phyloP scores from a whole-genome alignment of 2,888 invertebrate species.

The Zonitis immaculata region DNA sequence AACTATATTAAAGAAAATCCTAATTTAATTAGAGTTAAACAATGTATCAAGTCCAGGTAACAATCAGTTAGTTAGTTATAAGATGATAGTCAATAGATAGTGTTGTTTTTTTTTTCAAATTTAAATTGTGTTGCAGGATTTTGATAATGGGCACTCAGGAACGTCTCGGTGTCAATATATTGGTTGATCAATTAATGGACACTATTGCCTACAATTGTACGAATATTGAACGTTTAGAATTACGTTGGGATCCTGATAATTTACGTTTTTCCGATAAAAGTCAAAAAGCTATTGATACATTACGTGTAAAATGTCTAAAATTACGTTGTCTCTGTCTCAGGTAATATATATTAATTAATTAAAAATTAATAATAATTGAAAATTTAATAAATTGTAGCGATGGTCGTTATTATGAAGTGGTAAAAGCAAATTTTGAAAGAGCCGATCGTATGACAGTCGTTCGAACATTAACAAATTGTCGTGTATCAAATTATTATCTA shows the following conservation, averaged over 20 bases:
- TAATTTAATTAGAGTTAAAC: too few species aligned
- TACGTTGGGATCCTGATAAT: conserved; percentile 99
- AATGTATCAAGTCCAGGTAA: too few species aligned
- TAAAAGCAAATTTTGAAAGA: conserved; percentile 98
- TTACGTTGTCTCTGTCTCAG: conserved; percentile 89
- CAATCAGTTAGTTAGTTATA: too few species aligned
- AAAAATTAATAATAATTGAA: not conserved
- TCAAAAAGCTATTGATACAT: conserved; percentile 97
- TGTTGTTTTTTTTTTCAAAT: too few species aligned
- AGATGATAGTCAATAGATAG: too few species aligned
- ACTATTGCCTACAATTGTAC: conserved; percentile 91
- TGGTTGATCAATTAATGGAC: conserved; percentile 97
- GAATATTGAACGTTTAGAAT: conserved; percentile 83
- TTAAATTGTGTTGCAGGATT: conserved; percentile 82
- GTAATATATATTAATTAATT: conserved; percentile 46
- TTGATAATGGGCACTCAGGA: conserved; percentile 97
- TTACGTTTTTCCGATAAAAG: conserved; percentile 98
- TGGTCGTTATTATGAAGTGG: conserved; percentile 98
- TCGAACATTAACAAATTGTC: conserved; percentile 92
- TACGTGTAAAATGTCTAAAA: conserved; percentile 91
- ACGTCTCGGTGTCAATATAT: conserved; percentile 91
- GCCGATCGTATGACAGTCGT: conserved; percentile 97
- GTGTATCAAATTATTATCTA: conserved; percentile 90
- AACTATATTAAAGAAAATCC: too few species aligned
- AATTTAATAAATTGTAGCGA: conserved; percentile 70